These are phyloP conservation scores for Phalacrocorax brasilianus DNA, from an alignment of 2,113 vertebrate genomes.

Conservation along the genomic window DNA sequence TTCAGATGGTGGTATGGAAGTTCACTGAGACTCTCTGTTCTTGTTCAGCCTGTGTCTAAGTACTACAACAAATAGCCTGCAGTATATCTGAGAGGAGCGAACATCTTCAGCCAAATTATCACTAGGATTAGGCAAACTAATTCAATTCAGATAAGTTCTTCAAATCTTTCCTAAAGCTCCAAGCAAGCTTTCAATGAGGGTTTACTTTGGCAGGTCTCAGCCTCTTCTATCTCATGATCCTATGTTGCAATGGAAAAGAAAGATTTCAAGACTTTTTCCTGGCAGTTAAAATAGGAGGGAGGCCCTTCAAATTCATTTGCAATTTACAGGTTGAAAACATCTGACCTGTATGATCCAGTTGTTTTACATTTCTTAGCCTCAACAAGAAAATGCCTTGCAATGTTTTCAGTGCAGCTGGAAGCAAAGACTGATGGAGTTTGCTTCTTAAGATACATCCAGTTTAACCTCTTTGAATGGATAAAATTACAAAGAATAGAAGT, in stretches of 20 bases:
- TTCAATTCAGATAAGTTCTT: constrained; percentile 28
- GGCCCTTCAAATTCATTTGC: background rate
- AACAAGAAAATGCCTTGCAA: background rate
- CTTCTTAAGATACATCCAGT: background rate
- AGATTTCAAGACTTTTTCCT: constrained; percentile 26
- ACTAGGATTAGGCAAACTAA: background rate
- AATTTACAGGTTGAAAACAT: constrained; percentile 35
- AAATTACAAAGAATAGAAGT: background rate
- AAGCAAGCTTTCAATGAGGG: background rate
- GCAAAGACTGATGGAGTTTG: background rate
- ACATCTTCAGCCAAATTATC: constrained; percentile 11
- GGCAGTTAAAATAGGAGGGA: background rate
- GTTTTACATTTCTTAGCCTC: background rate
- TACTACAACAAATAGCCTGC: background rate
- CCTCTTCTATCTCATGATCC: constrained; percentile 6
- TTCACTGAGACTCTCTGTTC: background rate
- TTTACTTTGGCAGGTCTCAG: constrained; percentile 37
- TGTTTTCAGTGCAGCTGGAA: background rate
- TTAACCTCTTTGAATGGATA: background rate
- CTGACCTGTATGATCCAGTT: background rate
- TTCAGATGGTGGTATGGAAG: background rate
- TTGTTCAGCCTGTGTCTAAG: background rate
- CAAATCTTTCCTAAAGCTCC: background rate
- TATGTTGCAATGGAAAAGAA: constrained; percentile 38
- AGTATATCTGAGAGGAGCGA: background rate